These are phyloP conservation scores for Caerostris darwini DNA, from an alignment of 1,140 invertebrate species.

Conservation along the genomic window DNA sequence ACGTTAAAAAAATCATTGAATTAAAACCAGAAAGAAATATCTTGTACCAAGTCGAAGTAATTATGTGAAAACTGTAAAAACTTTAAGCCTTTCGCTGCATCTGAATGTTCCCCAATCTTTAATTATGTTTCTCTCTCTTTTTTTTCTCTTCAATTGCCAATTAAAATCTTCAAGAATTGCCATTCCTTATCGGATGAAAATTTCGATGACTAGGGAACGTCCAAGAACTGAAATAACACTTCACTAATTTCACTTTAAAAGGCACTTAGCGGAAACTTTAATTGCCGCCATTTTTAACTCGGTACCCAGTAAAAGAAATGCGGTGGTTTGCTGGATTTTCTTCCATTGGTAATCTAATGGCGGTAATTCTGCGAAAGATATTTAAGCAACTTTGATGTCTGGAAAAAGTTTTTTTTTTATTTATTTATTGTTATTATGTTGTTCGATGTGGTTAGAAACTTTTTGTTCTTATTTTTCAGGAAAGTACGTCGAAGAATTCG, in stretches of 20 bases:
- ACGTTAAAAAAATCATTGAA: not conserved
- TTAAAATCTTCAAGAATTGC: not conserved
- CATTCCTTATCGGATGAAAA: not conserved
- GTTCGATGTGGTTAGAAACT: no score
- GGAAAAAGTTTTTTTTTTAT: not conserved
- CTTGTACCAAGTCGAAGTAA: not conserved
- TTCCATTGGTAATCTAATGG: not conserved
- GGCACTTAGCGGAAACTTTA: not conserved
- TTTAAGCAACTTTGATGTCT: not conserved
- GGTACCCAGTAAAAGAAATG: not conserved
- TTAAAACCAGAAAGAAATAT: not conserved
- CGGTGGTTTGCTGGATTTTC: not conserved
- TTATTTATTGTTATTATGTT: no score
- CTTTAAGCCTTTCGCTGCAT: not conserved
- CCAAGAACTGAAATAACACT: not conserved
- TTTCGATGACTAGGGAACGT: not conserved
- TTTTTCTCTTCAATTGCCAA: not conserved
- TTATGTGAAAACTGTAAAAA: not conserved
- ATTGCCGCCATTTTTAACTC: not conserved
- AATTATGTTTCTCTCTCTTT: not conserved
- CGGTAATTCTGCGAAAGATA: not conserved
- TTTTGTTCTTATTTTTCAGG: no score
- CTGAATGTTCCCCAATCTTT: not conserved
- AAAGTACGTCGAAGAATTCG: no score
- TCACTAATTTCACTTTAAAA: not conserved